Base-by-base conservation (phyloP, 2,888 invertebrate genomes). In the Portevinia maculata region DNA sequence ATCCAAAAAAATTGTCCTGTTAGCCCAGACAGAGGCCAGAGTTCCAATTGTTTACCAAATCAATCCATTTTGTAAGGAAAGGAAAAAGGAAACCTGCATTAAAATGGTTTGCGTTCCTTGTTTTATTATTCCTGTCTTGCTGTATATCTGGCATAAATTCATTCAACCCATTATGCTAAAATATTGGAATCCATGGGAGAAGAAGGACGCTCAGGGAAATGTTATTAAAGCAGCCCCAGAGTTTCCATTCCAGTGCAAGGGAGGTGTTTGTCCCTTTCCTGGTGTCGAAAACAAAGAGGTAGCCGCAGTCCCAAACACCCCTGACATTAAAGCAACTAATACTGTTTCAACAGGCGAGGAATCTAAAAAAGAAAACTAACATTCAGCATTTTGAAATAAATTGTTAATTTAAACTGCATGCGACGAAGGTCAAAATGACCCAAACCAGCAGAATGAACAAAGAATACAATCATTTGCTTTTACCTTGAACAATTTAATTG, bases 141-240 rank as follows among this genome's bases (percentile, higher is more conserved):
- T 97, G 11, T 95, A 95, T 87, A 92, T 97, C 81, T 97, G 96
- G 94, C 96, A 96, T 89, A 94, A 94, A 88, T 95, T 96, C 87
- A 92, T 97, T 79, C 96, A 97, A 88, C 97, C 97, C 0, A 92
- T 96, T 84, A 90, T 97, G 55, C 89, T 96, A 59, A 94, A 94
- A 84, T 94, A 94, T 88, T 97, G 96, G 96, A 96, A 96, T 89
- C 95, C 95, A 0, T 96, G 95, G 94, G 93, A 92, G 67, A 93
- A 93, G 70, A 93, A 94, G 87, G 93, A 93, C 85, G 93, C 92
- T 17, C 91, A 93, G 59, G 93, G 93, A 19, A 93, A 93, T 86
- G 90, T 92, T 0, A 92, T 92, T 44, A 89, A 89, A 65, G 86
- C 87, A 32, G 88, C 60, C 0, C 93, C 93, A 0, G 92, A 93